Percentiles rank a stretch among this genome's conserved stretches.
These are phyloP conservation scores for Osmerus mordax DNA, from an alignment of 2,113 vertebrate species.

Conservation along the genomic window DNA sequence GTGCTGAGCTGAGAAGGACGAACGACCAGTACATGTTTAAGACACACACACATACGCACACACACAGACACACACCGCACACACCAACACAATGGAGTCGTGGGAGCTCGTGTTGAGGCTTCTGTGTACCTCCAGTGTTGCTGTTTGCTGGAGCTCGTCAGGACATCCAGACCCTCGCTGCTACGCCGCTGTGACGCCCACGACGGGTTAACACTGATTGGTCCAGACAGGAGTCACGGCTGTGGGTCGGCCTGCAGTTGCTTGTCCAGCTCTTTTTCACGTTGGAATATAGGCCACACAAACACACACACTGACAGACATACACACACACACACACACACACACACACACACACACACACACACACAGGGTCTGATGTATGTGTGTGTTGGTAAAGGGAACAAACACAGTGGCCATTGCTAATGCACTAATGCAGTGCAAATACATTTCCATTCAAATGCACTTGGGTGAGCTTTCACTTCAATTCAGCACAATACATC, in stretches of 20 bases:
- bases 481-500: no score
- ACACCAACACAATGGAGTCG: no score
- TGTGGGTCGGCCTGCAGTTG: slow-evolving; percentile 46
- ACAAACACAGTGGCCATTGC: no score
- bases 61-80: no score
- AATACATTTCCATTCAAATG: no score
- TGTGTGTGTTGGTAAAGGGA: no score
- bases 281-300: slow-evolving; percentile 23
- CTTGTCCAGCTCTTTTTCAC: slow-evolving; percentile 4
- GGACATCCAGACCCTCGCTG: slow-evolving; percentile 4
- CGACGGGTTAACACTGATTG: slow-evolving; percentile 49
- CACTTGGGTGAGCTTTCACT: no score
- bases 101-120: background rate
- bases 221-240: slow-evolving; percentile 44
- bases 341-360: background rate
- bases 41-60: no score
- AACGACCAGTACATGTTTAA: no score
- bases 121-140: background rate
- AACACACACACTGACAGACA: background rate
- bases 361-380: background rate
- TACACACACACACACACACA: background rate
- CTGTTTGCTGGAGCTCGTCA: background rate
- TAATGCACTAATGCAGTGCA: no score
- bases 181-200: background rate
- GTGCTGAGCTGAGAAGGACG: no score